Evolutionary conservation across 2,888 invertebrate species (phyloP).

Genomic region (Leucophenga montana): DNA sequence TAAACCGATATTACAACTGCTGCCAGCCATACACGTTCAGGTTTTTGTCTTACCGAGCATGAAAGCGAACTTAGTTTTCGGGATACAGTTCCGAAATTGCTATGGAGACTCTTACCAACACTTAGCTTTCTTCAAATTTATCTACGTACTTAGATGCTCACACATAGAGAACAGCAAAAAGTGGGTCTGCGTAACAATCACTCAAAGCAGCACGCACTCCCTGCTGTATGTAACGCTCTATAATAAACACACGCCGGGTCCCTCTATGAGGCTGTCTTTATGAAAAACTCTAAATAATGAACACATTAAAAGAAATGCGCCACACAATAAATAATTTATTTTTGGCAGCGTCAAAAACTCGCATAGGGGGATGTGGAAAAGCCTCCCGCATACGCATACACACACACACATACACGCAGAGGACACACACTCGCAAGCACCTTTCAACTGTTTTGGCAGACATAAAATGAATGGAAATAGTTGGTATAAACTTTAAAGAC

Average conservation of each 20-base stretch:
- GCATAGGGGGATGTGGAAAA: not conserved
- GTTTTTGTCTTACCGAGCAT: too few species aligned
- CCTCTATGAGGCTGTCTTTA: not conserved
- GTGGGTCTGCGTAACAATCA: not conserved
- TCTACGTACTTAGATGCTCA: not conserved
- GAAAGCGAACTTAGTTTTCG: too few species aligned
- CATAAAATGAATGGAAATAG: not conserved
- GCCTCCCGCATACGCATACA: not conserved
- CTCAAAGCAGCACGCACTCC: not conserved
- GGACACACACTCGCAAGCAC: not conserved
- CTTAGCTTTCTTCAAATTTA: too few species aligned
- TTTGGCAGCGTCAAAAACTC: not conserved
- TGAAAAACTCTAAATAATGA: constrained; percentile 19
- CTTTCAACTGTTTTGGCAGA: not conserved
- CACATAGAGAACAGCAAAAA: constrained; percentile 1
- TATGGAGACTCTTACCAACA: too few species aligned
- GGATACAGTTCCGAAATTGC: too few species aligned
- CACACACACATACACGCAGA: not conserved
- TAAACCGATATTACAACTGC: too few species aligned
- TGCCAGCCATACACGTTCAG: too few species aligned
- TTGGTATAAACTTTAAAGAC: constrained; percentile 13
- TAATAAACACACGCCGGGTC: too few species aligned
- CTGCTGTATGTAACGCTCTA: too few species aligned
- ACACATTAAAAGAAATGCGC: constrained; percentile 15
- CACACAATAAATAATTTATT: constrained; percentile 16